Conservation (phyloP, 92 coral and sea anemone genomes). For the Diadumene lineata region DNA sequence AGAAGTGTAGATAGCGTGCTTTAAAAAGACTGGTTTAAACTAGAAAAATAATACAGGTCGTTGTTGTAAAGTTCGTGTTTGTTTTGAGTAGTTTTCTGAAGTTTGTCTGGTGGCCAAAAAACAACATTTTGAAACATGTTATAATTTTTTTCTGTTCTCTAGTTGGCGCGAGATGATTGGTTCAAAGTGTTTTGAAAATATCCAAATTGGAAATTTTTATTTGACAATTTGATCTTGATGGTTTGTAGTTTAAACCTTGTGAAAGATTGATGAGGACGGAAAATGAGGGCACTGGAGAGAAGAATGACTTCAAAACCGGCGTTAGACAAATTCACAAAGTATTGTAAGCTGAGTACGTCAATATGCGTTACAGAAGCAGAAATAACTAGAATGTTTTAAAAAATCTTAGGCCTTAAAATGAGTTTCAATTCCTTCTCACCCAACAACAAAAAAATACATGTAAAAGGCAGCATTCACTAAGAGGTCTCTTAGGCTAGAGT, state of each 20-base stretch:
- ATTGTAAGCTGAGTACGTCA: too few species aligned
- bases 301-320: too few species aligned
- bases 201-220: neutral
- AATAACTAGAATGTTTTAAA: too few species aligned
- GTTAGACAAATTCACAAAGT: too few species aligned
- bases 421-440: too few species aligned
- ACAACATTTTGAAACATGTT: slow-evolving; percentile 27
- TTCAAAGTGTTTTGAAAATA: neutral
- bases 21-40: slow-evolving; percentile 8
- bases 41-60: slow-evolving; percentile 27
- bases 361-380: too few species aligned
- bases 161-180: slow-evolving; percentile 42
- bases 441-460: too few species aligned
- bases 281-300: too few species aligned
- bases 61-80: neutral
- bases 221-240: neutral
- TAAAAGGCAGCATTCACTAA: too few species aligned
- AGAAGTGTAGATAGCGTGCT: slow-evolving; percentile 24
- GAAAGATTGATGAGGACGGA: neutral
- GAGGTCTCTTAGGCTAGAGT: too few species aligned
- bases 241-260: neutral
- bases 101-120: slow-evolving; percentile 19
- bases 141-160: neutral
- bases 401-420: too few species aligned
- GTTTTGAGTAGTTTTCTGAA: neutral